phyloP scores from a whole-genome alignment of 2,888 invertebrate species.

The Tetranychus piercei region DNA sequence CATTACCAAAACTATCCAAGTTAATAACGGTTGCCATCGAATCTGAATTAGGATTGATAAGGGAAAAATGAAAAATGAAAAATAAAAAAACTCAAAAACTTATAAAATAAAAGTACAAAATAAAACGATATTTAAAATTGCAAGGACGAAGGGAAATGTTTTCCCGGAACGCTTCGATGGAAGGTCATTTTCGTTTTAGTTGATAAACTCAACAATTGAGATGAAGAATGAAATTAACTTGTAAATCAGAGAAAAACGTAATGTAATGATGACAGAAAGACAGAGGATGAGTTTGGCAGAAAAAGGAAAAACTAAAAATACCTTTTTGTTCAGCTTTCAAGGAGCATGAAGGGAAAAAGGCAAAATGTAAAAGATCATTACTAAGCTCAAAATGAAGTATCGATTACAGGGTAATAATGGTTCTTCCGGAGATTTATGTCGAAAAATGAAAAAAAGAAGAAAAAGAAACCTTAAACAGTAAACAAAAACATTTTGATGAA shows the following conservation, averaged over 20 bases:
- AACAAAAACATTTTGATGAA: neutral
- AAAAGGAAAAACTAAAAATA: neutral
- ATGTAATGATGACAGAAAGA: neutral
- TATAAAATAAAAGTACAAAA: neutral
- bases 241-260: neutral
- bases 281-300: neutral
- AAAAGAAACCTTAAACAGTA: neutral
- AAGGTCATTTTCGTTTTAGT: neutral
- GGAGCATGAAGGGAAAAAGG: neutral
- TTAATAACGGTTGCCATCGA: neutral
- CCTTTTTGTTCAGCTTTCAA: neutral
- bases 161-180: neutral
- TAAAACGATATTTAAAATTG: neutral
- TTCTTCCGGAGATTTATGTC: neutral
- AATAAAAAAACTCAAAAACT: neutral
- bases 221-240: neutral
- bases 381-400: conserved; percentile 4
- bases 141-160: neutral
- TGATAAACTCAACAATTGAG: too few species aligned
- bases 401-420: neutral
- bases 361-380: neutral
- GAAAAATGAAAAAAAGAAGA: neutral
- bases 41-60: neutral
- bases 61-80: neutral
- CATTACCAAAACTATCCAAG: neutral